Percentiles rank a stretch among this genome's conserved stretches.
Evolutionary conservation across 2,888 invertebrate species (phyloP).

Genomic region (Pollenia angustigena): DNA sequence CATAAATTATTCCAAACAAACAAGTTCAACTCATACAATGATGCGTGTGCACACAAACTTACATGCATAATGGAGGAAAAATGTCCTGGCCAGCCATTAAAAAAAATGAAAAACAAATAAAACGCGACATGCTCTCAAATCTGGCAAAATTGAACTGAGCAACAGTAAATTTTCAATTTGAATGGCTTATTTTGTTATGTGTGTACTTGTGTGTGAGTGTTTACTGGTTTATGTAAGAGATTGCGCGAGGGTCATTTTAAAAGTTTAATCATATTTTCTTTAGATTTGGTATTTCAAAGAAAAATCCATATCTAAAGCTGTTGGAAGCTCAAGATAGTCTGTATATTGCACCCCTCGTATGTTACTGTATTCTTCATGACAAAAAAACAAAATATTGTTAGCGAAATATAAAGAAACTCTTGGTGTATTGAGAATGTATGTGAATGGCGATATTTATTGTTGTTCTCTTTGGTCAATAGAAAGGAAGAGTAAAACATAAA

Average conservation of each 20-base stretch:
- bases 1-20: slow-evolving; percentile 62
- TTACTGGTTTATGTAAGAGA: background rate
- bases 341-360: slow-evolving; percentile 17
- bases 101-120: slow-evolving; percentile 39
- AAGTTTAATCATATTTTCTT: background rate
- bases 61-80: slow-evolving; percentile 4
- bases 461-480: background rate
- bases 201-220: background rate
- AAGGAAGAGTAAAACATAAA: slow-evolving; percentile 1
- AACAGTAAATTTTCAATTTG: slow-evolving; percentile 66
- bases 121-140: slow-evolving; percentile 14
- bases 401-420: background rate
- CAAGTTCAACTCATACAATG: slow-evolving; percentile 57
- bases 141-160: slow-evolving; percentile 40
- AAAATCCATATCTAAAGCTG: too few species aligned
- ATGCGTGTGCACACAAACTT: background rate
- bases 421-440: background rate
- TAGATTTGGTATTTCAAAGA: too few species aligned
- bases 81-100: slow-evolving; percentile 20
- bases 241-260: background rate
- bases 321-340: too few species aligned
- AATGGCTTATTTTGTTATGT: slow-evolving; percentile 53
- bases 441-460: slow-evolving; percentile 4
- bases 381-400: slow-evolving; percentile 7
- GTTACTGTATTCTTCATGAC: background rate